Evolutionary conservation across 2,888 invertebrate species (phyloP).

Genomic region (Heliconius charithonia): DNA sequence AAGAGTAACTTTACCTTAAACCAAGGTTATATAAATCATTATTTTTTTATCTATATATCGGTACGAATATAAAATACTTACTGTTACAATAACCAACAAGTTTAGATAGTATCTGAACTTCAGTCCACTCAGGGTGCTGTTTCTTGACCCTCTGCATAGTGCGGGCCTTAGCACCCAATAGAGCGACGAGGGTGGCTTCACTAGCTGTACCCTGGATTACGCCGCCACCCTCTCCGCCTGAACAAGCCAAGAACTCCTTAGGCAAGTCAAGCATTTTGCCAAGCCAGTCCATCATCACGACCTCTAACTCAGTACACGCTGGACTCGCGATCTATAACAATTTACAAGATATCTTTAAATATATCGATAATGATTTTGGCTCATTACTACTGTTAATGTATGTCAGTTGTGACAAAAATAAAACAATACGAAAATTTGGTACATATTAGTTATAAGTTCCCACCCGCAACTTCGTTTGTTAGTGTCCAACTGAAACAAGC

Average conservation of each 20-base stretch:
- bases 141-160: slow-evolving; percentile 87
- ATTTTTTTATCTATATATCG: too few species aligned
- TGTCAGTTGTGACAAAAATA: not conserved
- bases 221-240: slow-evolving; percentile 93
- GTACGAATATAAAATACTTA: slow-evolving; percentile 70
- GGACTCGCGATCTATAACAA: slow-evolving; percentile 92
- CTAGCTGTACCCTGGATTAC: slow-evolving; percentile 97
- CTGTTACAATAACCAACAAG: slow-evolving; percentile 94
- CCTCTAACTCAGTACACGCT: slow-evolving; percentile 97
- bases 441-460: too few species aligned
- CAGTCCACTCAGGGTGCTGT: slow-evolving; percentile 89
- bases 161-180: slow-evolving; percentile 94
- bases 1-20: too few species aligned
- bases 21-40: too few species aligned
- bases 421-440: too few species aligned
- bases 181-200: slow-evolving; percentile 95
- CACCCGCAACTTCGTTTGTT: too few species aligned
- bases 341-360: not conserved
- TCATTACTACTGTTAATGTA: not conserved
- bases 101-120: slow-evolving; percentile 88
- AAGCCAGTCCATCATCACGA: slow-evolving; percentile 97
- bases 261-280: slow-evolving; percentile 96
- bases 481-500: too few species aligned
- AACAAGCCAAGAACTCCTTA: slow-evolving; percentile 90
- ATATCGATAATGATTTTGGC: not conserved